These are phyloP conservation scores for Notospermus geniculatus DNA, from an alignment of 1,140 invertebrate species.

Conservation along the genomic window DNA sequence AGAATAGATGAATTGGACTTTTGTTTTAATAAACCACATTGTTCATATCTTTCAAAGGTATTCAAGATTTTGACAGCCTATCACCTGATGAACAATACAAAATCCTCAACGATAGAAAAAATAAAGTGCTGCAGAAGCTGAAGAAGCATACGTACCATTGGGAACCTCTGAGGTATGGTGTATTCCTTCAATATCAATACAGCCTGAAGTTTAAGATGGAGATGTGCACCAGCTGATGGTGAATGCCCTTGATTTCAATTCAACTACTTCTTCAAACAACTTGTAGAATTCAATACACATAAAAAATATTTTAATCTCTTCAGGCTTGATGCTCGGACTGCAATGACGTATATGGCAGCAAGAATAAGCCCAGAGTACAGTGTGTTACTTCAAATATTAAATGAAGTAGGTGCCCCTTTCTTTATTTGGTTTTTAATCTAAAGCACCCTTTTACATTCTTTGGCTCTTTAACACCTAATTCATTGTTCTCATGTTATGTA, in stretches of 20 bases:
- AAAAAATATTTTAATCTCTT: too few species aligned
- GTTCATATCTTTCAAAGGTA: neutral
- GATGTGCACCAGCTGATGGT: too few species aligned
- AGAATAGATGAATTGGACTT: too few species aligned
- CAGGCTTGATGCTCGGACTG: constrained; percentile 61
- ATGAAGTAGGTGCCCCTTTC: constrained; percentile 69
- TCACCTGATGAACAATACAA: neutral
- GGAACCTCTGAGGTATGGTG: constrained; percentile 69
- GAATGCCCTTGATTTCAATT: neutral
- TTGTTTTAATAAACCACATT: too few species aligned
- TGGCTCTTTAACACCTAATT: too few species aligned
- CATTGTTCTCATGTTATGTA: too few species aligned
- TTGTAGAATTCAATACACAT: too few species aligned
- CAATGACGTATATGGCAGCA: constrained; percentile 68
- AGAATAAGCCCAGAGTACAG: constrained; percentile 74
- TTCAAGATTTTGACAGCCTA: neutral
- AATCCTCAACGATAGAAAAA: constrained; percentile 1
- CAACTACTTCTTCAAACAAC: neutral
- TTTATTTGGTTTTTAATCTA: too few species aligned
- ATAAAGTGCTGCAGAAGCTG: constrained; percentile 13
- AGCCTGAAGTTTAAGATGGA: too few species aligned
- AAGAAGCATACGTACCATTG: constrained; percentile 57
- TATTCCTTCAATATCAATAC: constrained; percentile 45
- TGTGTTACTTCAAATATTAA: constrained; percentile 68
- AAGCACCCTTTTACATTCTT: too few species aligned